phyloP scores from a whole-genome alignment of 2,888 invertebrate species.

The Hoplodrina blanda region DNA sequence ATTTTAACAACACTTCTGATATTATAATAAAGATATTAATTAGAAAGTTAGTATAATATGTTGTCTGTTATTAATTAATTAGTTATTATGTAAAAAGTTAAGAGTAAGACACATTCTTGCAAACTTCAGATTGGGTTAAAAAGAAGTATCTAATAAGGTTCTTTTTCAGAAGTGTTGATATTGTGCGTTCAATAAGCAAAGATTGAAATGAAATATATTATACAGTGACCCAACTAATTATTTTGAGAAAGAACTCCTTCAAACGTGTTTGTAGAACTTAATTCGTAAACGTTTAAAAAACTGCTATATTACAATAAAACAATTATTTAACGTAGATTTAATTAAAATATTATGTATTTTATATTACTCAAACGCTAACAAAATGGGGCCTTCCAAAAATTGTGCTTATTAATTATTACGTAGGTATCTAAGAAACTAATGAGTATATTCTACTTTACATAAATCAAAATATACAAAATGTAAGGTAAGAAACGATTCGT shows the following conservation, averaged over 20 bases:
- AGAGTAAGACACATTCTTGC: slow-evolving; percentile 37
- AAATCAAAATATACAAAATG: slow-evolving; percentile 65
- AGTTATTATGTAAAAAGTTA: slow-evolving; percentile 25
- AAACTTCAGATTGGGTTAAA: slow-evolving; percentile 12
- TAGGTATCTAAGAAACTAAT: slow-evolving; percentile 50
- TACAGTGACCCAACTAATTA: slow-evolving; percentile 12
- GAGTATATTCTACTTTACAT: slow-evolving; percentile 50
- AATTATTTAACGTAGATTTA: neutral
- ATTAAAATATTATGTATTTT: slow-evolving; percentile 7
- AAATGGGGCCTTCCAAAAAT: slow-evolving; percentile 57
- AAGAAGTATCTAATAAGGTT: neutral
- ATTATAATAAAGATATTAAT: slow-evolving; percentile 4
- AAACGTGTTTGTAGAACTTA: neutral
- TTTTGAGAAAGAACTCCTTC: neutral
- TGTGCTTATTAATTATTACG: slow-evolving; percentile 41
- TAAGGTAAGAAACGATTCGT: slow-evolving; percentile 50
- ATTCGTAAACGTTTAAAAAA: neutral
- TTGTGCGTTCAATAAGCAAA: slow-evolving; percentile 25
- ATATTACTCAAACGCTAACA: slow-evolving; percentile 21
- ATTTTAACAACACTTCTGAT: slow-evolving; percentile 57
- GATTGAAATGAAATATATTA: slow-evolving; percentile 1
- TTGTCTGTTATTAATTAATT: neutral
- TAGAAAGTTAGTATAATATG: neutral
- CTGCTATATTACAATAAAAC: neutral
- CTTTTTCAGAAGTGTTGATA: slow-evolving; percentile 51